These are phyloP conservation scores for Nymphalis io DNA, from an alignment of 1,140 invertebrate species.

Conservation along the genomic window DNA sequence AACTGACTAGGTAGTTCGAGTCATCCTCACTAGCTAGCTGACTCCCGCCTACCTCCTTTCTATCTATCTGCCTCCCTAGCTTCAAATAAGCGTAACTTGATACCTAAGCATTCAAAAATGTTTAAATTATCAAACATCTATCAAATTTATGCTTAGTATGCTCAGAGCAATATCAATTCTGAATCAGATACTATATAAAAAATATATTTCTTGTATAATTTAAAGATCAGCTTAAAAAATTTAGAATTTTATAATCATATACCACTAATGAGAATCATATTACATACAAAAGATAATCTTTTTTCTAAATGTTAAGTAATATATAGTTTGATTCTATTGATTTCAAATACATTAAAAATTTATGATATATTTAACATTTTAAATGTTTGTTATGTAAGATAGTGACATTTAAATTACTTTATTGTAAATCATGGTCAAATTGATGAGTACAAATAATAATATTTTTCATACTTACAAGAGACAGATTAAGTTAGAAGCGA, in stretches of 20 bases:
- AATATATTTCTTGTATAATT: too few species aligned
- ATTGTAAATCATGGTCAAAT: neutral
- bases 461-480: constrained; percentile 61
- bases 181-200: too few species aligned
- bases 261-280: too few species aligned
- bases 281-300: too few species aligned
- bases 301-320: too few species aligned
- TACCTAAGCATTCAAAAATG: constrained; percentile 73
- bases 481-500: constrained; percentile 47
- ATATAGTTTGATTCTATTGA: too few species aligned
- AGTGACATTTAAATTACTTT: too few species aligned
- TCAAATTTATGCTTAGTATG: neutral
- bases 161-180: neutral
- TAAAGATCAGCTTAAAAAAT: too few species aligned
- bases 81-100: constrained; percentile 73
- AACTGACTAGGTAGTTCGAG: constrained; percentile 40
- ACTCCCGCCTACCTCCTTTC: constrained; percentile 58
- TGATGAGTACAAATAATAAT: neutral
- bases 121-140: constrained; percentile 28
- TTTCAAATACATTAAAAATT: too few species aligned
- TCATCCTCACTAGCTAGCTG: constrained; percentile 70
- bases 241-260: too few species aligned
- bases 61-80: constrained; percentile 76
- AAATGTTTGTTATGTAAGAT: too few species aligned
- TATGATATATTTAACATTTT: too few species aligned